Conservation (phyloP, 2,113 vertebrate species). For the Hydrochoerus hydrochaeris region DNA sequence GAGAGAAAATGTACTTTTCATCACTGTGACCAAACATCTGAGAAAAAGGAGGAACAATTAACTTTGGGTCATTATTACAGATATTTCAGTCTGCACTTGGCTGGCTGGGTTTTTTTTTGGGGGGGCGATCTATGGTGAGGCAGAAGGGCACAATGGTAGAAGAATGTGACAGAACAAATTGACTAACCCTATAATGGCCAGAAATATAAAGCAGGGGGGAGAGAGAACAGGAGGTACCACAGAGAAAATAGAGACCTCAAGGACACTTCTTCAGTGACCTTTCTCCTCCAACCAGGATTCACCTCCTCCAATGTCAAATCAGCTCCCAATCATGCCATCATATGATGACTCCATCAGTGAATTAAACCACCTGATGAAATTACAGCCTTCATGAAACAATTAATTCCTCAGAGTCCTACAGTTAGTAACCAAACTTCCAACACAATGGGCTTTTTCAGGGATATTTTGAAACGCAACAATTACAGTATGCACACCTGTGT, state of each 20-base stretch:
- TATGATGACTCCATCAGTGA: not conserved
- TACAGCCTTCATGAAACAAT: not conserved
- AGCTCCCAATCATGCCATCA: not conserved
- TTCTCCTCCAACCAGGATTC: not conserved
- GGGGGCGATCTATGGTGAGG: too few relatives aligned
- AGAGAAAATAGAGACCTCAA: not conserved
- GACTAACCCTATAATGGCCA: not conserved
- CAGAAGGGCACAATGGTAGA: too few relatives aligned
- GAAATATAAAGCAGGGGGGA: not conserved
- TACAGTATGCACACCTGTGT: not conserved
- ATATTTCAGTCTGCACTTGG: too few relatives aligned
- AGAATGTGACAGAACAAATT: not conserved
- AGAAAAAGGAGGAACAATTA: too few relatives aligned
- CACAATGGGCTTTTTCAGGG: not conserved
- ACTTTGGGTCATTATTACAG: too few relatives aligned
- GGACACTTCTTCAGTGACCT: not conserved
- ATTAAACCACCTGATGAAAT: not conserved
- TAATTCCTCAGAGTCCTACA: not conserved
- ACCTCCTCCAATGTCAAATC: not conserved
- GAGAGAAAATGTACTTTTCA: too few relatives aligned
- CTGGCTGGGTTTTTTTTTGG: too few relatives aligned
- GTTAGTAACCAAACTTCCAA: not conserved
- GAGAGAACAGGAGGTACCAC: not conserved
- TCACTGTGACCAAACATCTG: too few relatives aligned
- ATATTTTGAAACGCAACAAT: not conserved